Conservation (phyloP, 2,888 invertebrate genomes). For the Fissipunctia ypsillon region DNA sequence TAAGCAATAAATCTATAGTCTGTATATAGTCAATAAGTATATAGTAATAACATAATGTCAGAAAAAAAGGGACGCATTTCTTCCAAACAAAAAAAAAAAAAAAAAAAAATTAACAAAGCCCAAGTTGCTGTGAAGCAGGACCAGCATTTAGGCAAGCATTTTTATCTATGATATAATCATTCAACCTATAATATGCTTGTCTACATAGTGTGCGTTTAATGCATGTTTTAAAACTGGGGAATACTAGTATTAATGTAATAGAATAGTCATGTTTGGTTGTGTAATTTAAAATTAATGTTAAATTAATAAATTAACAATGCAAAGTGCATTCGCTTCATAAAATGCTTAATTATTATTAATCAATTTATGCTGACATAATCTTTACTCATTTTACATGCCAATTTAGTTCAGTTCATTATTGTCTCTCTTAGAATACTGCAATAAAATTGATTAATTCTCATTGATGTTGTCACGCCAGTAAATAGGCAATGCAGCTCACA, state of each 20-base stretch:
- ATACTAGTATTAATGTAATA: background rate
- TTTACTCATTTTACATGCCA: background rate
- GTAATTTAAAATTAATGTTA: slow-evolving; percentile 20
- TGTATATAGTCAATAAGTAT: too few species aligned
- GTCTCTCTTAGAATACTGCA: background rate
- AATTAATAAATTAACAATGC: slow-evolving; percentile 1
- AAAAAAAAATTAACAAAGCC: too few species aligned
- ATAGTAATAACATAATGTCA: too few species aligned
- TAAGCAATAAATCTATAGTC: too few species aligned
- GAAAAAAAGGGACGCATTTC: too few species aligned
- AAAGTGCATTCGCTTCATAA: slow-evolving; percentile 5
- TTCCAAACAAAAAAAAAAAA: too few species aligned
- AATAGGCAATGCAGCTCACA: background rate
- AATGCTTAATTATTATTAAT: slow-evolving; percentile 14
- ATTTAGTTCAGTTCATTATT: background rate
- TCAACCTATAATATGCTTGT: too few species aligned
- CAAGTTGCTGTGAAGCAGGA: too few species aligned
- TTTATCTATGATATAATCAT: too few species aligned
- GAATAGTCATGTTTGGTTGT: slow-evolving; percentile 3
- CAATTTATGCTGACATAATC: background rate
- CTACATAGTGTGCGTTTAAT: too few species aligned
- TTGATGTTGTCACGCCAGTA: background rate
- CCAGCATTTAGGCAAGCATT: too few species aligned
- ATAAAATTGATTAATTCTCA: background rate
- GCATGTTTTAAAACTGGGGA: too few species aligned